Evolutionary conservation across 30 jellyfish, hydroid and myxozoan genomes (phyloP).

Genomic region (Haliclystus octoradiatus): DNA sequence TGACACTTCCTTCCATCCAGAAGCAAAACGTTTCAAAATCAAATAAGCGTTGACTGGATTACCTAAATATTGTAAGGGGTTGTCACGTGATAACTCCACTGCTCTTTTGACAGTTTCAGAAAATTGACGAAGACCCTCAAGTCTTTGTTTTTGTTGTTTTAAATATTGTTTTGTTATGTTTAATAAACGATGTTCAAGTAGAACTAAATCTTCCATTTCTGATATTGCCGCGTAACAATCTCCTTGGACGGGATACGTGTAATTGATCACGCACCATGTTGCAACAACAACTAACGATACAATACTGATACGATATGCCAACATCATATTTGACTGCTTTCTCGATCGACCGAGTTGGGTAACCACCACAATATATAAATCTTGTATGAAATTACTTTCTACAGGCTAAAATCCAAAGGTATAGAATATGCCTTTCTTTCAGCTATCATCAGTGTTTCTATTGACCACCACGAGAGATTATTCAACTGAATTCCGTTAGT

Average conservation of each 20-base stretch:
- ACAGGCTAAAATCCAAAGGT: background rate
- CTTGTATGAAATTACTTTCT: background rate
- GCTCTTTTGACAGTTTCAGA: constrained; percentile 73
- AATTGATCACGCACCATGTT: background rate
- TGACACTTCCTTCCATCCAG: constrained; percentile 90
- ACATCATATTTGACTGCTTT: too few relatives aligned
- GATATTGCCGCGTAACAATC: constrained; percentile 66
- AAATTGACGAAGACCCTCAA: constrained; percentile 60
- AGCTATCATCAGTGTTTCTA: background rate
- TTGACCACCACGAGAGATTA: background rate
- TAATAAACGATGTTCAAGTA: constrained; percentile 50
- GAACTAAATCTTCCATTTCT: constrained; percentile 58
- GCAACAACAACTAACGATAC: background rate
- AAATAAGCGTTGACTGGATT: constrained; percentile 87
- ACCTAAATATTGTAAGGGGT: constrained; percentile 67
- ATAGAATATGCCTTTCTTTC: background rate
- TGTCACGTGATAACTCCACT: constrained; percentile 50
- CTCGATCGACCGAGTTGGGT: background rate
- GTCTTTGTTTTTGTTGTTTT: constrained; percentile 33
- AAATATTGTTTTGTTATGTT: constrained; percentile 55
- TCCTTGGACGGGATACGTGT: constrained; percentile 15
- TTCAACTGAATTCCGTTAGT: background rate
- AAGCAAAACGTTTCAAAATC: constrained; percentile 72
- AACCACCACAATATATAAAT: background rate
- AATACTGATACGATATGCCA: too few relatives aligned